These are phyloP conservation scores for Heliconius congener DNA, from an alignment of 1,140 invertebrate genomes.

Conservation along the genomic window DNA sequence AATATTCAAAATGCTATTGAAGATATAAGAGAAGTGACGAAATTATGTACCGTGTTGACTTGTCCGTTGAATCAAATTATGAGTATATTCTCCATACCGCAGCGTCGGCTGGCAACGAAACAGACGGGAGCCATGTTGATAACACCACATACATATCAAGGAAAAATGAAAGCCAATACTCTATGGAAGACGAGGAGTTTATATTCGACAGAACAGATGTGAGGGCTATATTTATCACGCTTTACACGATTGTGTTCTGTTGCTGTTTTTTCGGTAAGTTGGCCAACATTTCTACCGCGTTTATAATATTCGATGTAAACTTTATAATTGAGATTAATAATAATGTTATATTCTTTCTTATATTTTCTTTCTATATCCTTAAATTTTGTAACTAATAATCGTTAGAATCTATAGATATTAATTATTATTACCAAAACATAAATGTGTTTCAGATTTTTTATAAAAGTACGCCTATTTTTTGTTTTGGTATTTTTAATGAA, in stretches of 20 bases:
- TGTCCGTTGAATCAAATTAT: conserved; percentile 51
- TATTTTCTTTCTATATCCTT: no score
- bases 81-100: conserved; percentile 42
- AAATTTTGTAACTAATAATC: no score
- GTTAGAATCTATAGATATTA: no score
- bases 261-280: conserved; percentile 87
- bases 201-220: conserved; percentile 85
- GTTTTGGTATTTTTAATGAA: no score
- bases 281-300: conserved; percentile 15
- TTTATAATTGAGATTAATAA: not conserved
- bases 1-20: conserved; percentile 27
- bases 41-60: conserved; percentile 59
- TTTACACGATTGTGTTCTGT: conserved; percentile 86
- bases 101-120: conserved; percentile 48
- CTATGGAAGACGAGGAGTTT: conserved; percentile 80
- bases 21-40: conserved; percentile 34
- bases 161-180: conserved; percentile 51
- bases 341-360: not conserved
- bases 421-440: no score
- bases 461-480: no score
- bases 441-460: no score
- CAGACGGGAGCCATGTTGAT: conserved; percentile 36
- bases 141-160: conserved; percentile 50
- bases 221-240: conserved; percentile 84
- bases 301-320: conserved; percentile 12